Evolutionary conservation across 2,113 vertebrate genomes (phyloP).

Genomic region (Corythoichthys intestinalis): DNA sequence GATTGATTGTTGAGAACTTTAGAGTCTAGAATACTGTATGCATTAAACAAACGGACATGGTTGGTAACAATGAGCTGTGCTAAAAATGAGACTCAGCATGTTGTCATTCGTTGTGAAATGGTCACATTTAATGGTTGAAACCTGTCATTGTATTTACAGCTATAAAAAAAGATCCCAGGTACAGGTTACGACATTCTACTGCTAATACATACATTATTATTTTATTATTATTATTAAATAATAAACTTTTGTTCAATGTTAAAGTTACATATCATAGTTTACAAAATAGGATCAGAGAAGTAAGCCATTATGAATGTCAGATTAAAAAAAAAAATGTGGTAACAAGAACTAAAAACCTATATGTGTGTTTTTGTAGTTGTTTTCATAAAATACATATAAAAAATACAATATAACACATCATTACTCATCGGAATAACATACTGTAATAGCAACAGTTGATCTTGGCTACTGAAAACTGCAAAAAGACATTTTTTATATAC

Average conservation of each 20-base stretch:
- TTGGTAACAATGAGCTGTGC: neutral
- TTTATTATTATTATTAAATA: slow-evolving; percentile 75
- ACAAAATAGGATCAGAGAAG: slow-evolving; percentile 81
- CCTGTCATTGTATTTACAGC: slow-evolving; percentile 82
- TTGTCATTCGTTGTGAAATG: slow-evolving; percentile 77
- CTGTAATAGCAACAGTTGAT: slow-evolving; percentile 64
- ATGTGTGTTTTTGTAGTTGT: slow-evolving; percentile 66
- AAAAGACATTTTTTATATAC: slow-evolving; percentile 50
- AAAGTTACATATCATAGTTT: slow-evolving; percentile 84
- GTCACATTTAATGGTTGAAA: slow-evolving; percentile 84
- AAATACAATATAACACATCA: slow-evolving; percentile 67
- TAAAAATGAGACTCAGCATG: slow-evolving; percentile 36
- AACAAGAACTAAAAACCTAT: slow-evolving; percentile 64
- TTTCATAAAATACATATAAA: slow-evolving; percentile 58
- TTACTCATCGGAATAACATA: slow-evolving; percentile 70
- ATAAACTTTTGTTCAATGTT: slow-evolving; percentile 80
- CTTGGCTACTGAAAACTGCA: slow-evolving; percentile 68
- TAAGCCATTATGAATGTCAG: slow-evolving; percentile 74
- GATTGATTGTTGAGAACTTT: too few relatives aligned
- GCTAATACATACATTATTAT: slow-evolving; percentile 81
- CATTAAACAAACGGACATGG: too few relatives aligned
- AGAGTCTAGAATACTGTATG: too few relatives aligned
- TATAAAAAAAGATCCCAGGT: slow-evolving; percentile 81
- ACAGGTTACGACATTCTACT: slow-evolving; percentile 82
- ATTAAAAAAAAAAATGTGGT: slow-evolving; percentile 42